Base-by-base conservation (phyloP, 2,797 vertebrate species). In the Myripristis jacobus region DNA sequence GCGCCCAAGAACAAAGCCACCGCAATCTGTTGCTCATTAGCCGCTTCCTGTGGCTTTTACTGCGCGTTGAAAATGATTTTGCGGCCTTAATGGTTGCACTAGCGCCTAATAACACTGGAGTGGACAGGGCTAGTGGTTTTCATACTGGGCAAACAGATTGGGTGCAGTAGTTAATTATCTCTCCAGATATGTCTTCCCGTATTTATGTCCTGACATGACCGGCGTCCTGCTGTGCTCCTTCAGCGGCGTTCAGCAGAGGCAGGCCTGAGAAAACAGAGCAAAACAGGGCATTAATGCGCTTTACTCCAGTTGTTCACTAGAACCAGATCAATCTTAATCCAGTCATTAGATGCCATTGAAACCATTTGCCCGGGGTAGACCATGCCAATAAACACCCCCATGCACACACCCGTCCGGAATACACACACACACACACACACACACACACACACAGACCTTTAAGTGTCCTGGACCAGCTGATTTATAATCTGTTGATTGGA, bases 111-210 rank as follows among this genome's bases (percentile, higher is more conserved):
- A 69, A 82, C 46, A 10, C 22, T 0, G 47, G 41, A 21, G 58
- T 64, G 46, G 63, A 64, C 36, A 44, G 64, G 75, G 64, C 34
- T 58, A 52, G 44, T 31, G 48, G 38, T 73, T 69, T 77, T 84
- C 46, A 74, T 34, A 19, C 38, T 65, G 47, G 25, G 2, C 70
- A 51, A 70, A 73, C 77, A 85, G 62, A 84, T 74, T 73, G 66
- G 57, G 50, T 52, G 52, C 65, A 56, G 41, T 66, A 44, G 70
- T 69, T 73, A 77, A 84, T 88, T 66, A 79, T 83, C 70, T 80
- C 61, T 56, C 31, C 43, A 24, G 44, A 27, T 65, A 47, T 66
- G 31, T 75, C 41, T 43, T 55, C 79, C 36, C 46, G 21, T 48
- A 67, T 59, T 38, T 64, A 36, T 79, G 73, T 68, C 50, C 57